Conservation (phyloP, 2,113 vertebrate genomes). For the Mirounga angustirostris region DNA sequence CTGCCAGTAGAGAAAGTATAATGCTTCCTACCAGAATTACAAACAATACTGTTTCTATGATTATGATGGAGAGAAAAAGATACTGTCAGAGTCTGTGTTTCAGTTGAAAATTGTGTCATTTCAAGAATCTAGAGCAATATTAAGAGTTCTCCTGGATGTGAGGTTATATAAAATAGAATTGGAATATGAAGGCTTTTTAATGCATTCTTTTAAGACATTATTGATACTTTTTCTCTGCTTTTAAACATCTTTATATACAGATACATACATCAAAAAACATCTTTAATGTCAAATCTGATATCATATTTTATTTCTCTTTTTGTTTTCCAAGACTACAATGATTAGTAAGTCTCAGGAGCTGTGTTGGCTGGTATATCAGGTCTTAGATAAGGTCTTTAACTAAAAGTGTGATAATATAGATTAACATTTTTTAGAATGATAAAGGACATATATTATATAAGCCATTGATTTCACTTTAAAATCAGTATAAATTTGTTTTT, state of each 20-base stretch:
- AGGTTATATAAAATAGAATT: background rate
- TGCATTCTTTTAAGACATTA: background rate
- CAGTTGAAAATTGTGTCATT: background rate
- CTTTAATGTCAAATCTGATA: background rate
- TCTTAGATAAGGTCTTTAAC: constrained; percentile 2
- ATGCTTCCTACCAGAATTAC: background rate
- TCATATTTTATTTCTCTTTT: background rate
- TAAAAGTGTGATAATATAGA: background rate
- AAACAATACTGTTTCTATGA: background rate
- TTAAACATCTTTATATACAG: background rate
- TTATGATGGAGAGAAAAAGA: background rate
- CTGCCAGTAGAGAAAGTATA: background rate
- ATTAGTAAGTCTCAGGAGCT: background rate
- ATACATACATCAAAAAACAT: background rate
- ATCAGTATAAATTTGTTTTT: background rate
- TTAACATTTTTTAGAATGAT: background rate
- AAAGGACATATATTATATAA: background rate
- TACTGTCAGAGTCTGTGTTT: background rate
- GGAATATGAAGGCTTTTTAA: background rate
- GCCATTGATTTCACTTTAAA: background rate
- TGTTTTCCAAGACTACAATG: background rate
- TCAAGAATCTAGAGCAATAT: background rate
- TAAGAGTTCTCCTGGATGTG: background rate
- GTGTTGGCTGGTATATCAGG: background rate
- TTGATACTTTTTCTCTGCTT: background rate